Conservation (phyloP, 2,888 invertebrate genomes). For the Cheilosia scutellata region DNA sequence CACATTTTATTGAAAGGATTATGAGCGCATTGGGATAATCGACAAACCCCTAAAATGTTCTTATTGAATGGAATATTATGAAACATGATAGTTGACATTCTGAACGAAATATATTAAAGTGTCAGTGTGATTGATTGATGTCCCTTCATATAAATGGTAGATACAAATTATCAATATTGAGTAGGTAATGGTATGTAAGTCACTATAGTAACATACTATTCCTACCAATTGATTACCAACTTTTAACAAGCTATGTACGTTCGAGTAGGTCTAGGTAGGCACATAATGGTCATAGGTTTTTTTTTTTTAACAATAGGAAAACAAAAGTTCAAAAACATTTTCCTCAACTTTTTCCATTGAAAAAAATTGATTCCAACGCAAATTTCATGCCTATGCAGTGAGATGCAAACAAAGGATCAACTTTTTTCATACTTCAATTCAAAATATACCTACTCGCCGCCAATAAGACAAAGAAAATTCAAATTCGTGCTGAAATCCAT, state of each 20-base stretch:
- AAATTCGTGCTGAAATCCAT: conserved; percentile 60
- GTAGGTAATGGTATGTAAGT: neutral
- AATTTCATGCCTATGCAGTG: neutral
- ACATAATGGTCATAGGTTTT: neutral
- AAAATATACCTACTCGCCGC: neutral
- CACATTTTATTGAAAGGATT: no score
- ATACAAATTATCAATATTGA: conserved; percentile 3
- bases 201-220: neutral
- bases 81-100: conserved; percentile 20
- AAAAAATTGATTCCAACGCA: neutral
- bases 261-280: no score
- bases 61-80: neutral
- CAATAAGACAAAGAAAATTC: conserved; percentile 24
- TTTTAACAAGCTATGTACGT: conserved; percentile 26
- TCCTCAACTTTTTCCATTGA: neutral
- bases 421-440: neutral
- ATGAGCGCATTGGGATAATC: no score
- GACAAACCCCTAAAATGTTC: neutral
- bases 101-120: conserved; percentile 44
- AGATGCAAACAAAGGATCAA: neutral
- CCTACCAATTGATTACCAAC: conserved; percentile 8
- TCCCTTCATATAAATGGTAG: neutral
- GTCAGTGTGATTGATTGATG: conserved; percentile 36
- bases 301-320: neutral
- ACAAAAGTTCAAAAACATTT: no score